Percentiles rank a stretch among this genome's conserved stretches.
phyloP scores from a whole-genome alignment of 1,140 invertebrate species.

The Megalonaias nervosa region DNA sequence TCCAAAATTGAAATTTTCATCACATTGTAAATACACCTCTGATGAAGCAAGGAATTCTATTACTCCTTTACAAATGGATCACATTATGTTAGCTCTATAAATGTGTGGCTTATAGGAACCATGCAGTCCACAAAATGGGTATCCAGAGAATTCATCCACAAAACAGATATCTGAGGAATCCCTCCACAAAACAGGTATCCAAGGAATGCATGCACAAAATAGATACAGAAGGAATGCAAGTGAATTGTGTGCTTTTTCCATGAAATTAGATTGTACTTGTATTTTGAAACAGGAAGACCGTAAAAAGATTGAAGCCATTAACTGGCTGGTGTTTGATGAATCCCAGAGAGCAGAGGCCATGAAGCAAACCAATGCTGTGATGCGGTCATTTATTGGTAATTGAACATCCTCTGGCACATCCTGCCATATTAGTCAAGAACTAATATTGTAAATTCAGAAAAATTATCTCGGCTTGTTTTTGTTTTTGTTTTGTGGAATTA shows the following conservation, averaged over 20 bases:
- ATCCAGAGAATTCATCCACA: neutral
- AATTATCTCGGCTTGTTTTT: no score
- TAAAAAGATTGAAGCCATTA: constrained; percentile 86
- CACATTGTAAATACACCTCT: no score
- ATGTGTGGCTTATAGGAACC: no score
- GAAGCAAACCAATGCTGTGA: constrained; percentile 90
- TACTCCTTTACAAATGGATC: no score
- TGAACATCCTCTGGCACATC: no score
- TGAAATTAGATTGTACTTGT: constrained; percentile 11
- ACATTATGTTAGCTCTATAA: no score
- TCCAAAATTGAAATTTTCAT: no score
- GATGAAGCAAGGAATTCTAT: no score
- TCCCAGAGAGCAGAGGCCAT: constrained; percentile 85
- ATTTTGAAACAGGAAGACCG: constrained; percentile 74
- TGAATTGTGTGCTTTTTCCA: neutral
- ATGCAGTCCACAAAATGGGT: no score
- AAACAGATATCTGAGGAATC: neutral
- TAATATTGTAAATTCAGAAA: no score
- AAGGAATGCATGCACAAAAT: neutral
- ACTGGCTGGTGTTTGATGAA: constrained; percentile 89
- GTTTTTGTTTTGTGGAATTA: no score
- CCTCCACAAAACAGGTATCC: neutral
- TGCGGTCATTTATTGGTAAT: constrained; percentile 83
- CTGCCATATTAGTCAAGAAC: no score
- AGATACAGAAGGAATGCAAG: neutral